Conservation (phyloP, 1,140 invertebrate genomes). For the Heliconius nattereri region DNA sequence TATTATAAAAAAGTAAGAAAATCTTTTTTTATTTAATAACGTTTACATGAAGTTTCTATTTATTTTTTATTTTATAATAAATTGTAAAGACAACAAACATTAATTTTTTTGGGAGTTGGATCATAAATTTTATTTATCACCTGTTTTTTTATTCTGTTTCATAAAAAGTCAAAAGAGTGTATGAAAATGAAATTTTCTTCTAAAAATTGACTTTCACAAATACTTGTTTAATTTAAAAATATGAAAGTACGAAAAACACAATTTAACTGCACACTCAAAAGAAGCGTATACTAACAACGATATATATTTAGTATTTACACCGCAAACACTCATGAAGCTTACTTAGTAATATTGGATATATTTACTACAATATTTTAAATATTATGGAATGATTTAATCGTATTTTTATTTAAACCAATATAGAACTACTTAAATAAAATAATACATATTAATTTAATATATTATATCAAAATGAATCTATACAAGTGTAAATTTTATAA, state of each 20-base stretch:
- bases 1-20: too few relatives aligned
- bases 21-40: too few relatives aligned
- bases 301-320: constrained; percentile 30
- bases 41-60: too few relatives aligned
- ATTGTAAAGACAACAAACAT: too few relatives aligned
- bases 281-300: constrained; percentile 23
- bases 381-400: constrained; percentile 1
- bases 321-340: constrained; percentile 22
- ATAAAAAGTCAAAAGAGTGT: neutral
- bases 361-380: neutral
- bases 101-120: too few relatives aligned
- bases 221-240: too few relatives aligned
- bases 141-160: too few relatives aligned
- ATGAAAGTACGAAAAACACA: constrained; percentile 19
- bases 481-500: neutral
- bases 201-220: neutral
- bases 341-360: constrained; percentile 1
- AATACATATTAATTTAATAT: neutral
- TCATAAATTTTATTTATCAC: too few relatives aligned
- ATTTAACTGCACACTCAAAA: constrained; percentile 7
- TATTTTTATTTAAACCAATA: neutral
- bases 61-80: too few relatives aligned
- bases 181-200: neutral
- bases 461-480: neutral
- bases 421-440: neutral